phyloP scores from a whole-genome alignment of 2,797 vertebrate species.

The Lutjanus campechanus region DNA sequence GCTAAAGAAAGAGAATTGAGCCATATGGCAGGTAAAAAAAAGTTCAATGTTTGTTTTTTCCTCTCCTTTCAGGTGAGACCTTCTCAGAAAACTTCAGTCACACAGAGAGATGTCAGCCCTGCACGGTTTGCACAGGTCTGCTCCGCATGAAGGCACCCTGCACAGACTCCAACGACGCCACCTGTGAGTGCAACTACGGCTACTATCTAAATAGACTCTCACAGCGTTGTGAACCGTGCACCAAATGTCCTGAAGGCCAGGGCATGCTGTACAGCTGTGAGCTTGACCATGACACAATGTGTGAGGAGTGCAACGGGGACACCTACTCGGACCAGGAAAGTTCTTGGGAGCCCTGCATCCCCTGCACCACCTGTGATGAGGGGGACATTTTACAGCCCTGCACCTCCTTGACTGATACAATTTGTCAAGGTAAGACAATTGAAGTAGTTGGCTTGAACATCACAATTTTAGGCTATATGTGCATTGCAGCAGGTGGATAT shows the following conservation, averaged over 20 bases:
- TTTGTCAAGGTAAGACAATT: slow-evolving; percentile 87
- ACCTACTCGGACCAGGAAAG: slow-evolving; percentile 95
- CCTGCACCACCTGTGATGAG: slow-evolving; percentile 93
- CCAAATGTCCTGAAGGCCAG: slow-evolving; percentile 87
- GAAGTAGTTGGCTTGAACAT: background rate
- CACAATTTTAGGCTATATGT: background rate
- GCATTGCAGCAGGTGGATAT: too few species aligned
- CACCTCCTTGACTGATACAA: slow-evolving; percentile 83
- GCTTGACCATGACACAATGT: slow-evolving; percentile 87
- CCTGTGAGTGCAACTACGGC: slow-evolving; percentile 92
- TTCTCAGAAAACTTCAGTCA: slow-evolving; percentile 93
- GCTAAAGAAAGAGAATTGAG: background rate
- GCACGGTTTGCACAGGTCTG: slow-evolving; percentile 89
- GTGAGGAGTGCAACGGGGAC: slow-evolving; percentile 89
- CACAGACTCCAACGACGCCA: slow-evolving; percentile 93
- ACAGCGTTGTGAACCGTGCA: slow-evolving; percentile 86
- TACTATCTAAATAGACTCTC: slow-evolving; percentile 82
- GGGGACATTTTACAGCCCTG: slow-evolving; percentile 85
- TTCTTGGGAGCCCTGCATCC: slow-evolving; percentile 94
- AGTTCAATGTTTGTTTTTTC: background rate
- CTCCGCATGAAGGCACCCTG: slow-evolving; percentile 93
- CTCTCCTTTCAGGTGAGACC: slow-evolving; percentile 88
- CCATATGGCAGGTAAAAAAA: background rate
- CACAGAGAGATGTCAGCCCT: slow-evolving; percentile 89
- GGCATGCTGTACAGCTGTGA: slow-evolving; percentile 90